Percentiles rank a stretch among this genome's conserved stretches.
phyloP scores from a whole-genome alignment of 1,140 invertebrate genomes.

The Saccostrea glomerata region DNA sequence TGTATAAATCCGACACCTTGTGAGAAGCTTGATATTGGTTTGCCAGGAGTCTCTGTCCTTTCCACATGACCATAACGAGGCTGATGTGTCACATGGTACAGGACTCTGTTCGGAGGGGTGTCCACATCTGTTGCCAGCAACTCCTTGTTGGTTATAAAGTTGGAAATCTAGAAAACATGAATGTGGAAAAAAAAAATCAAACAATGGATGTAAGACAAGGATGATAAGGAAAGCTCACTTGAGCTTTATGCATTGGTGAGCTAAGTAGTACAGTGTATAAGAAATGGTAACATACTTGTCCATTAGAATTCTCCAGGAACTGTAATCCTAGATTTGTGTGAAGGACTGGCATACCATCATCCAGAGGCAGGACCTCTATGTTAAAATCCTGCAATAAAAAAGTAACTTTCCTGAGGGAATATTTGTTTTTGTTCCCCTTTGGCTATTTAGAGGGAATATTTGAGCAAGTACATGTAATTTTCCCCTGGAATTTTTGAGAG shows the following conservation, averaged over 20 bases:
- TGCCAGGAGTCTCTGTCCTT: slow-evolving; percentile 65
- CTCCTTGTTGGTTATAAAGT: slow-evolving; percentile 70
- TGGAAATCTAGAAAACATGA: slow-evolving; percentile 41
- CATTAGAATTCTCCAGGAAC: slow-evolving; percentile 67
- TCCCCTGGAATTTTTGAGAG: too few relatives aligned
- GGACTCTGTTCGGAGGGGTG: slow-evolving; percentile 64
- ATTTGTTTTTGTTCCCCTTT: too few relatives aligned
- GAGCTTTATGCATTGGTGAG: too few relatives aligned
- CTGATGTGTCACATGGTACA: slow-evolving; percentile 67
- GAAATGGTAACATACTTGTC: slow-evolving; percentile 50
- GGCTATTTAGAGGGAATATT: too few relatives aligned
- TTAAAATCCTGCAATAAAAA: slow-evolving; percentile 67
- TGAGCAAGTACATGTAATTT: too few relatives aligned
- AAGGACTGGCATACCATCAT: slow-evolving; percentile 74
- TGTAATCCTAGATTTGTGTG: slow-evolving; percentile 73
- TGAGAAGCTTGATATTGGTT: slow-evolving; percentile 69
- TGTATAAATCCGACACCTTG: slow-evolving; percentile 66
- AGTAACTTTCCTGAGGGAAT: too few relatives aligned
- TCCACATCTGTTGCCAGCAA: slow-evolving; percentile 71
- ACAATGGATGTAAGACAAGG: too few relatives aligned
- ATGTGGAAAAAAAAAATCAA: neutral
- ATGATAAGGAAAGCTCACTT: too few relatives aligned
- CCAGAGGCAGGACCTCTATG: slow-evolving; percentile 70
- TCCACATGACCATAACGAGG: slow-evolving; percentile 72
- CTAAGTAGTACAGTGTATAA: too few relatives aligned